phyloP scores from a whole-genome alignment of 2,797 vertebrate species.

The Cirrhinus molitorella region DNA sequence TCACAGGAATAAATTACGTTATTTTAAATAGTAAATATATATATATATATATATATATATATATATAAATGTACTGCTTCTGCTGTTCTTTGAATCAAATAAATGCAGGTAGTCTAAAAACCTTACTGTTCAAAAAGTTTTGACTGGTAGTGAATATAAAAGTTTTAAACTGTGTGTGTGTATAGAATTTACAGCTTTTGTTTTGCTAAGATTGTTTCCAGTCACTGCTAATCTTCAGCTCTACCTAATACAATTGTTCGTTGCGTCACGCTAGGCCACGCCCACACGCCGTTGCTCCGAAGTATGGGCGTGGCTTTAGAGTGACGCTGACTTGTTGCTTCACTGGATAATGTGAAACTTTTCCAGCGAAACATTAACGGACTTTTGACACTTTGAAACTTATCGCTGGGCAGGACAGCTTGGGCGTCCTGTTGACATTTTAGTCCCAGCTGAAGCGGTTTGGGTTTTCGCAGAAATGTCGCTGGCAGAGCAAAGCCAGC shows the following conservation, averaged over 20 bases:
- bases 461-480: slow-evolving; percentile 72
- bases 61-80: no score
- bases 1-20: no score
- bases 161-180: no score
- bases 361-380: slow-evolving; percentile 1
- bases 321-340: slow-evolving; percentile 35
- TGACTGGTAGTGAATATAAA: no score
- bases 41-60: no score
- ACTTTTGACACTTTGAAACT: neutral
- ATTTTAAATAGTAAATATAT: no score
- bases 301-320: slow-evolving; percentile 7
- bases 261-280: slow-evolving; percentile 1
- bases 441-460: neutral
- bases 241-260: neutral
- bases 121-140: no score
- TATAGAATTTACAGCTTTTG: neutral
- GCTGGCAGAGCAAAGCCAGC: slow-evolving; percentile 75
- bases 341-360: slow-evolving; percentile 46
- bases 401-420: neutral
- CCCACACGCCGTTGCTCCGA: neutral
- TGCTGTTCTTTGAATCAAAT: no score
- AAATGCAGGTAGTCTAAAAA: no score
- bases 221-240: neutral
- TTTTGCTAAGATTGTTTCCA: neutral
- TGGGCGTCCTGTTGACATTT: neutral